Base-by-base conservation (phyloP, 2,888 invertebrate genomes). In the Horisme vitalbata region DNA sequence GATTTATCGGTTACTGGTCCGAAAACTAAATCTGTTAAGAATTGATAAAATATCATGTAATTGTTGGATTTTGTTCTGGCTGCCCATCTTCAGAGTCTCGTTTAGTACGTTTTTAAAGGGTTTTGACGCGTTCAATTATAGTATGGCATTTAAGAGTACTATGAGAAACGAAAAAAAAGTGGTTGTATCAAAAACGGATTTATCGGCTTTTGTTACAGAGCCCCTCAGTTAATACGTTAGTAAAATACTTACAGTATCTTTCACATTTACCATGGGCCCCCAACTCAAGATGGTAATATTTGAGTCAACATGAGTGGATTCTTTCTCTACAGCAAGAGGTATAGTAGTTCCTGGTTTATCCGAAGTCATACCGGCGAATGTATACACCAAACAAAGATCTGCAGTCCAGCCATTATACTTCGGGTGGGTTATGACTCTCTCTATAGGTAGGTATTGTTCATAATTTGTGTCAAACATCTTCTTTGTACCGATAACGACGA, bases 391-490 rank as follows among this genome's bases (percentile, higher is more conserved):
- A 3, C 74, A 70, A 1, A 84, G 41, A 31, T 83, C 76, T 1
- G 79, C 78, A 0, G 70, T 74, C 79, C 77, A 81, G 0, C 62
- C 65, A 7, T 33, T 63, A 33, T 59, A 77, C 2, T 65, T 60
- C 0, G 82, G 83, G 44, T 83, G 83, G 0, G 59, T 68, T 1
- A 78, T 7, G 3, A 83, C 60, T 36, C 72, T 65, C 39, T 83
- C 83, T 28, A 83, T 83, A 0, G 82, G 83, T 0, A 84, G 61
- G 48, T 83, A 83, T 37, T 79, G 77, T 49, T 83, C 83, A 41
- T 82, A 78, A 4, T 77, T 78, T 0, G 73, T 54, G 2, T 74
- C 72, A 10, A 74, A 82, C 79, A 82, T 81, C 30, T 65, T 68
- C 41, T 74, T 76, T 0, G 77, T 71, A 4, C 83, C 83, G 1